A percentile compares a stretch with the other conserved stretches of the same genome.
phyloP scores from a whole-genome alignment of 2,888 invertebrate genomes.

The Pelosia muscerda region DNA sequence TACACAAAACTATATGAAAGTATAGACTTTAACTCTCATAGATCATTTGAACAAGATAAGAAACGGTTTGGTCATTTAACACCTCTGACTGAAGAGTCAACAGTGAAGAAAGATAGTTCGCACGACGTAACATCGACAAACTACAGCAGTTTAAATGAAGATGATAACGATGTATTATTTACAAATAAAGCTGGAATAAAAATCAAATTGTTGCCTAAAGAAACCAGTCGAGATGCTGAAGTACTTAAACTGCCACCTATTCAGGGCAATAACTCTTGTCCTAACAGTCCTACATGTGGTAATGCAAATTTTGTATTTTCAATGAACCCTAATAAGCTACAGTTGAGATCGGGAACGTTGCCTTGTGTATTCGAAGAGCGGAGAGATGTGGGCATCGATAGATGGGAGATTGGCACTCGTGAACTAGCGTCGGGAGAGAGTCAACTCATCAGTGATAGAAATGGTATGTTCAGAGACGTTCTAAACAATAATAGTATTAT shows the following conservation, averaged over 20 bases:
- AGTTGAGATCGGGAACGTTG: conserved; percentile 48
- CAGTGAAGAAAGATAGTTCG: conserved; percentile 64
- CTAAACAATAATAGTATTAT: background rate
- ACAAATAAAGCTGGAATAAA: conserved; percentile 62
- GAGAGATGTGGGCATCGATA: conserved; percentile 48
- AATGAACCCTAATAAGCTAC: conserved; percentile 47
- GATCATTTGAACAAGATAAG: conserved; percentile 50
- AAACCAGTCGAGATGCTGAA: conserved; percentile 42
- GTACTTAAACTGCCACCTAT: conserved; percentile 74
- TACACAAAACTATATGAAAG: conserved; percentile 68
- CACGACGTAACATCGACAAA: conserved; percentile 59
- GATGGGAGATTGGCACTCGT: conserved; percentile 66
- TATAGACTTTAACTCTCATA: conserved; percentile 53
- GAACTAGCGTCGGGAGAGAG: conserved; percentile 75
- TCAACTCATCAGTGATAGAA: conserved; percentile 58
- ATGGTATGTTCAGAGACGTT: conserved; percentile 59
- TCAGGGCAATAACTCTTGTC: conserved; percentile 56
- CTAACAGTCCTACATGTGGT: conserved; percentile 54
- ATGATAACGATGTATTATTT: conserved; percentile 60
- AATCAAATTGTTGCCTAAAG: conserved; percentile 60
- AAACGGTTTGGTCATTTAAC: conserved; percentile 63
- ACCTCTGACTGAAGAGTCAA: conserved; percentile 77
- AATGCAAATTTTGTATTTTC: conserved; percentile 67
- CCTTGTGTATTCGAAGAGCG: conserved; percentile 55
- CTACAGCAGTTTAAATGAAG: conserved; percentile 31